Evolutionary conservation across 1,140 invertebrate species (phyloP).

Genomic region (Brachionus plicatilis): DNA sequence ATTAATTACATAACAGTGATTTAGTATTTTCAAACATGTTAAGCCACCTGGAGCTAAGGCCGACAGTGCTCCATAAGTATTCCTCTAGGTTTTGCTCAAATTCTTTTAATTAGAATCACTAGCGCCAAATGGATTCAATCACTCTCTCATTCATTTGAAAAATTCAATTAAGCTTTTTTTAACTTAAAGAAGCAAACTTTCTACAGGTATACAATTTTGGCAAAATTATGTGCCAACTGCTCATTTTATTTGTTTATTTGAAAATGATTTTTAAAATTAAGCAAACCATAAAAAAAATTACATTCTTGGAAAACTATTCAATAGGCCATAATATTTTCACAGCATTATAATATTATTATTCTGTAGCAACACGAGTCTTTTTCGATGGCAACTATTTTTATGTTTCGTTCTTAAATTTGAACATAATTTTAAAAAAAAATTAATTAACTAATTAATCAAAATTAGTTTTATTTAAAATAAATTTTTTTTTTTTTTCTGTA

Average conservation of each 20-base stretch:
- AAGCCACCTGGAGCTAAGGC: not conserved
- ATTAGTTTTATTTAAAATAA: not conserved
- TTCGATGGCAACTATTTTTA: slow-evolving; percentile 22
- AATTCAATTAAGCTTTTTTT: not conserved
- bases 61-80: not conserved
- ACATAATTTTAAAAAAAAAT: slow-evolving; percentile 3
- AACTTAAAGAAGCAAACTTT: not conserved
- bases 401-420: not conserved
- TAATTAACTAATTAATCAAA: slow-evolving; percentile 19
- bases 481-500: not conserved
- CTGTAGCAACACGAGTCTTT: slow-evolving; percentile 12
- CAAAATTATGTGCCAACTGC: not conserved
- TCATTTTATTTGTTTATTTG: not conserved
- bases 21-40: not conserved
- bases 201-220: not conserved
- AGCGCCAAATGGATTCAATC: not conserved
- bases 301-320: not conserved
- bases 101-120: not conserved
- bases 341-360: slow-evolving; percentile 33
- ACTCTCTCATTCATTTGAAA: not conserved
- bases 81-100: not conserved
- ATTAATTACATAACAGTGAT: not conserved
- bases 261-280: not conserved
- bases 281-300: not conserved
- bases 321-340: not conserved